A percentile compares a stretch with the other conserved stretches of the same genome.
Evolutionary conservation across 2,113 vertebrate genomes (phyloP).

Genomic region (Isurus oxyrinchus): DNA sequence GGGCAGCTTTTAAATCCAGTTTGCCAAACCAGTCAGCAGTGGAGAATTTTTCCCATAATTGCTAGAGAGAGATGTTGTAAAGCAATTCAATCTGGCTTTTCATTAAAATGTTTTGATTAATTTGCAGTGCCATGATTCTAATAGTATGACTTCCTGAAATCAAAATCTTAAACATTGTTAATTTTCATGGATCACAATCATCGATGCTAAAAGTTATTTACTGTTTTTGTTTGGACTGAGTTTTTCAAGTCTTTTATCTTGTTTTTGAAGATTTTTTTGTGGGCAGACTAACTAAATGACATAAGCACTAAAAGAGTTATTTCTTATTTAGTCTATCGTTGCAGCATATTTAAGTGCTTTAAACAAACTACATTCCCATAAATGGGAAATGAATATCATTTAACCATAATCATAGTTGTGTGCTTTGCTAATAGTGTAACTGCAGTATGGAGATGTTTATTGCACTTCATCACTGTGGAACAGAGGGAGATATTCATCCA

Average conservation of each 20-base stretch:
- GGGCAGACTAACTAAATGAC: background rate
- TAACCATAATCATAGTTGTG: background rate
- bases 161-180: background rate
- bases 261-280: background rate
- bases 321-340: background rate
- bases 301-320: background rate
- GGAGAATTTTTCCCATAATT: background rate
- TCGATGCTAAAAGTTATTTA: background rate
- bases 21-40: background rate
- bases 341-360: background rate
- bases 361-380: background rate
- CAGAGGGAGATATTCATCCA: background rate
- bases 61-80: background rate
- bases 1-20: background rate
- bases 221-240: background rate
- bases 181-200: background rate
- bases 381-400: background rate
- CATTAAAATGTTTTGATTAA: constrained; percentile 6
- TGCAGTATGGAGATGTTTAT: background rate
- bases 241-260: background rate
- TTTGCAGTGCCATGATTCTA: background rate
- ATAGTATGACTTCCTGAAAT: background rate
- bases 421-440: background rate
- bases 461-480: background rate
- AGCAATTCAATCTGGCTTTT: background rate